A percentile compares a stretch with the other conserved stretches of the same genome.
Evolutionary conservation across 2,797 vertebrate species (phyloP).

Genomic region (Hemitrygon akajei): DNA sequence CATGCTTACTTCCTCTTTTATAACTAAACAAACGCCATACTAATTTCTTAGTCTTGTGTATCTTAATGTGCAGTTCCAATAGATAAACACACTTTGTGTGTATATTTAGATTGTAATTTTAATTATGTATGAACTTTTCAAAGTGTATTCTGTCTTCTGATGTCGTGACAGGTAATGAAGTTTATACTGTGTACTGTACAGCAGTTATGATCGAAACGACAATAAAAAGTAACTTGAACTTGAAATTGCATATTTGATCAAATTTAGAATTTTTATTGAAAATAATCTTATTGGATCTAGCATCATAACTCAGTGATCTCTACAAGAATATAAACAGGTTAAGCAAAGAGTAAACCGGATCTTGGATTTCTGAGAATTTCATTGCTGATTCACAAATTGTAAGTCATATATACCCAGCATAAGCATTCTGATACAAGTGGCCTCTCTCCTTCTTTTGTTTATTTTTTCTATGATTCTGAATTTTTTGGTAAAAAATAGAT

Average conservation of each 20-base stretch:
- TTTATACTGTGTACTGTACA: too few species aligned
- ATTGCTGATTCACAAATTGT: neutral
- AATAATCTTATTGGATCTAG: neutral
- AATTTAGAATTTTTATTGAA: neutral
- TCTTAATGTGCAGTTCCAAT: neutral
- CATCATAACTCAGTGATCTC: neutral
- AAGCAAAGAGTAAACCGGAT: neutral
- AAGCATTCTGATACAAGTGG: neutral
- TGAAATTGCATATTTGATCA: neutral
- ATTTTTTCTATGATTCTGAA: neutral
- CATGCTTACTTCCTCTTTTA: constrained; percentile 10
- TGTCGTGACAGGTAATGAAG: neutral
- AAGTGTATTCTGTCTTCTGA: neutral
- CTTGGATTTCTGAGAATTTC: neutral
- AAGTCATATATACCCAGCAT: neutral
- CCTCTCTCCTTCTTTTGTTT: neutral
- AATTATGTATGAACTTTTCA: neutral
- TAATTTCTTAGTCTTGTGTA: neutral
- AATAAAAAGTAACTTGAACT: too few species aligned
- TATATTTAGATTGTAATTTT: neutral
- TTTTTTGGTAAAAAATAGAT: neutral
- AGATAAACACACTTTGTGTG: neutral
- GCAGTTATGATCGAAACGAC: too few species aligned
- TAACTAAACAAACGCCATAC: neutral
- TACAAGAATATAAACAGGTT: neutral